Base-by-base conservation (phyloP, 2,888 invertebrate species). In the Homarus gammarus region DNA sequence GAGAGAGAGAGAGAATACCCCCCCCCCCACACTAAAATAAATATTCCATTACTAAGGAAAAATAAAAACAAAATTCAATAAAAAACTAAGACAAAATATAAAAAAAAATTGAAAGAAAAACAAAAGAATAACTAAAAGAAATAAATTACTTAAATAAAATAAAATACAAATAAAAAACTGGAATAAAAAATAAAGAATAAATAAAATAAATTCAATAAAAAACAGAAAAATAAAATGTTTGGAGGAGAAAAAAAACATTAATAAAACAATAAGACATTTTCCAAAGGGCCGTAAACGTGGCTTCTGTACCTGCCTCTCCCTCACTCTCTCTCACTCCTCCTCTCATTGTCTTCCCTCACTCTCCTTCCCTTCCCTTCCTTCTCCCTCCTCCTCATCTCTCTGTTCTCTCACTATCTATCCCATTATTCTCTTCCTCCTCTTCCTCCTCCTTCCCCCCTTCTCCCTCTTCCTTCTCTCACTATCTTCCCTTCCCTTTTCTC, bases 1-100 rank as follows among this genome's bases (percentile, higher is more conserved):
- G 33, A 49, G 27, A 51, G 51, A 78, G 78, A 49, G 78, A 78
- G 27, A 51, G 51, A 49, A n/a, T n/a, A n/a, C n/a, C n/a, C n/a
- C n/a, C n/a, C n/a, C n/a, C n/a, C n/a, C n/a, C n/a, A n/a, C n/a
- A n/a, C n/a, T n/a, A n/a, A n/a, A n/a, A n/a, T n/a, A n/a, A n/a
- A n/a, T n/a, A n/a, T n/a, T n/a, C n/a, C n/a, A n/a, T n/a, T n/a
- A n/a, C n/a, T n/a, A n/a, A n/a, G n/a, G n/a, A n/a, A n/a, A n/a
- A n/a, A n/a, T n/a, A n/a, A n/a, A n/a, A n/a, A n/a, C n/a, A n/a
- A n/a, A n/a, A n/a, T n/a, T n/a, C n/a, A n/a, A n/a, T n/a, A n/a
- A n/a, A n/a, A n/a, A n/a, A n/a, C n/a, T n/a, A n/a, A n/a, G n/a
- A n/a, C n/a, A n/a, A n/a, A n/a, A 36, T 31, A 73, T 31, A 73